These are phyloP conservation scores for Ctenomys sociabilis DNA, from an alignment of 2,113 vertebrate species.

Conservation along the genomic window DNA sequence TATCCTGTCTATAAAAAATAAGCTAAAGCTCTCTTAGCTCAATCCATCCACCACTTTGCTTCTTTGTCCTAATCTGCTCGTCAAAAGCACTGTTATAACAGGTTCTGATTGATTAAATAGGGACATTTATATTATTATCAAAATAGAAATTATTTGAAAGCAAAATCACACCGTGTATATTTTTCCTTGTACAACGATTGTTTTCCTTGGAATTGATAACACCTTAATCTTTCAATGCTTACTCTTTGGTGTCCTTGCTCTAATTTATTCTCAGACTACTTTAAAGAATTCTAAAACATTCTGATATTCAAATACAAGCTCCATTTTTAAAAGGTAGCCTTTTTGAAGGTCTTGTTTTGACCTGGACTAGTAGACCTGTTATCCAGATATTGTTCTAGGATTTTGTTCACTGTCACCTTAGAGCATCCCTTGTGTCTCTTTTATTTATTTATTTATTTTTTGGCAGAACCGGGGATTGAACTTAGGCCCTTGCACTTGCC, in stretches of 20 bases:
- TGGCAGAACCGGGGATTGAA: too few species aligned
- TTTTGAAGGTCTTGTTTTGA: constrained; percentile 33
- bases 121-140: background rate
- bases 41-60: background rate
- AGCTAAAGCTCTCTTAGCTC: background rate
- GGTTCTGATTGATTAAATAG: background rate
- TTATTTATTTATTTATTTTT: too few species aligned
- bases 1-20: constrained; percentile 35
- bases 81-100: background rate
- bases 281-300: constrained; percentile 1
- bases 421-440: background rate
- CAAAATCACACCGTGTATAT: background rate
- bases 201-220: background rate
- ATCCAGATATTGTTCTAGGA: background rate
- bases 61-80: background rate
- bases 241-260: background rate
- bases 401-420: background rate
- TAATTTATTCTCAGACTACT: constrained; percentile 6
- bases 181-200: background rate
- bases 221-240: background rate
- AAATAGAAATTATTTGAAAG: background rate
- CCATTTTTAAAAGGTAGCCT: background rate
- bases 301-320: background rate
- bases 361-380: background rate
- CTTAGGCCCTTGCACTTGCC: too few species aligned